Percentiles rank a stretch among this genome's conserved stretches.
Conservation (phyloP, 2,888 invertebrate species). For the Cetonia aurata region DNA sequence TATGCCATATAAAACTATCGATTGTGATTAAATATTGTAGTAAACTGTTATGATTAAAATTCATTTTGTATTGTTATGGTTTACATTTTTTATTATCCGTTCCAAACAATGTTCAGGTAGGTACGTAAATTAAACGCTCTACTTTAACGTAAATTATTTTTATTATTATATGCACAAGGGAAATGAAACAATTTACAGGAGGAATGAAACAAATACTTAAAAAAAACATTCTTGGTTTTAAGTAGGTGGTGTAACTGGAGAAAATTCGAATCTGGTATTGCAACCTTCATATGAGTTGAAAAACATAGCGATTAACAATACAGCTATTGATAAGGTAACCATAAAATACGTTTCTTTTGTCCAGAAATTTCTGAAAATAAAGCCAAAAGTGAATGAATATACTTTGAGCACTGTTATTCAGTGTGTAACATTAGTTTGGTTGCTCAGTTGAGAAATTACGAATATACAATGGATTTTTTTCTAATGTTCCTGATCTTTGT, state of each 20-base stretch:
- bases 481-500: too few relatives aligned
- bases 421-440: too few relatives aligned
- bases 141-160: conserved; percentile 4
- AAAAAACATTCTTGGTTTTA: conserved; percentile 1
- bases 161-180: not conserved
- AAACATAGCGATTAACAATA: conserved; percentile 4
- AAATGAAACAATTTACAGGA: not conserved
- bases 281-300: conserved; percentile 25
- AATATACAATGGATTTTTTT: too few relatives aligned
- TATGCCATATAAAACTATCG: conserved; percentile 6
- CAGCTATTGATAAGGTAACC: conserved; percentile 19
- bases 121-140: not conserved
- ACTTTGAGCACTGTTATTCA: too few relatives aligned
- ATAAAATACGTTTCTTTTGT: conserved; percentile 15
- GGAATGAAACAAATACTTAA: conserved; percentile 4
- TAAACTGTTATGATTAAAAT: conserved; percentile 27
- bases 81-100: not conserved
- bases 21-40: conserved; percentile 31
- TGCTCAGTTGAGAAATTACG: too few relatives aligned
- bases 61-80: conserved; percentile 5
- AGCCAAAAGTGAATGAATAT: not conserved
- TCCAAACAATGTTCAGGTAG: not conserved
- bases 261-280: not conserved
- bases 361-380: conserved; percentile 11
- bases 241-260: not conserved